Conservation (phyloP, 2,797 vertebrate genomes). For the Pantherophis vulpinus region DNA sequence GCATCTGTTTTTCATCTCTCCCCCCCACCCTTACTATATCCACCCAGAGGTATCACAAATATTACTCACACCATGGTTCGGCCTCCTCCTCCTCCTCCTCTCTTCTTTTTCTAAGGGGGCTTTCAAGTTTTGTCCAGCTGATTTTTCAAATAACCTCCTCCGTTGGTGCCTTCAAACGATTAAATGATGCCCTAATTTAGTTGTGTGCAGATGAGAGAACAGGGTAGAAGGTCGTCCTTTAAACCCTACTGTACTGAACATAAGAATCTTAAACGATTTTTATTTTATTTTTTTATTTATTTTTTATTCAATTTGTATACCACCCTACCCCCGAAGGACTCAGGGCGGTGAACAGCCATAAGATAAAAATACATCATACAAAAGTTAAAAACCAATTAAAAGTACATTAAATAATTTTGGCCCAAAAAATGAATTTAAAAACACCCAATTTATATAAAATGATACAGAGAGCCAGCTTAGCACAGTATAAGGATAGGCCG, state of each 20-base stretch:
- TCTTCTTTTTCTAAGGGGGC: background rate
- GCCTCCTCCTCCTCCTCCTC: background rate
- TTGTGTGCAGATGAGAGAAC: background rate
- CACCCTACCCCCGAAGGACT: too few species aligned
- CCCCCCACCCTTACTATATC: background rate
- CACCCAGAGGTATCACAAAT: constrained; percentile 11
- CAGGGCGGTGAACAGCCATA: too few species aligned
- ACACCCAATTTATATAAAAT: too few species aligned
- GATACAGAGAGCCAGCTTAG: background rate
- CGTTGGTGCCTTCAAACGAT: background rate
- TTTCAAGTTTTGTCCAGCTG: background rate
- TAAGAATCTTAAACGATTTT: background rate
- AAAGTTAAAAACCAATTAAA: too few species aligned
- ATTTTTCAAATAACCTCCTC: background rate
- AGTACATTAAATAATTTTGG: too few species aligned
- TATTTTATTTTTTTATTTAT: too few species aligned
- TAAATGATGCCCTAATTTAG: background rate
- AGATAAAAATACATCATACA: too few species aligned
- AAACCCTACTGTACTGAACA: background rate
- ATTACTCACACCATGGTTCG: background rate
- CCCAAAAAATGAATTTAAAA: too few species aligned
- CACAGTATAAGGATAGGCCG: background rate
- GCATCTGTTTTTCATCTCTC: constrained; percentile 20
- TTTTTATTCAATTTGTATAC: too few species aligned
- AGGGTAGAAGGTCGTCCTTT: background rate